phyloP scores from a whole-genome alignment of 2,797 vertebrate species.

The Lacerta bilineata region DNA sequence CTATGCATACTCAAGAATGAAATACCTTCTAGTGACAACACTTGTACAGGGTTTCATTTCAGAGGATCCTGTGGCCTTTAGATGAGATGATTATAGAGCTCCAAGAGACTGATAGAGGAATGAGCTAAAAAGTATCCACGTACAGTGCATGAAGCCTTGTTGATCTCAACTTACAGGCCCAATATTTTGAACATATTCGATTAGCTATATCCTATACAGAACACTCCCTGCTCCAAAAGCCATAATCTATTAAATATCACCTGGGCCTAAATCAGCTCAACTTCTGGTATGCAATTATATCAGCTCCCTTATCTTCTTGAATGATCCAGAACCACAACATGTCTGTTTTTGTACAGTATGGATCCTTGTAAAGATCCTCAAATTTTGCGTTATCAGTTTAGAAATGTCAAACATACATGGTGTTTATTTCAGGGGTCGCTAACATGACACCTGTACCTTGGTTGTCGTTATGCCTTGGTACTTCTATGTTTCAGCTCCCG shows the following conservation, averaged over 20 bases:
- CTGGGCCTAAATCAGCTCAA: neutral
- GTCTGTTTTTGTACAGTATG: neutral
- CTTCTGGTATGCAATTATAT: neutral
- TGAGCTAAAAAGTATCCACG: neutral
- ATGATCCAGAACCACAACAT: neutral
- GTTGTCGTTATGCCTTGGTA: too few relatives aligned
- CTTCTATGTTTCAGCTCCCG: too few relatives aligned
- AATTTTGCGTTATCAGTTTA: neutral
- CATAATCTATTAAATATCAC: neutral
- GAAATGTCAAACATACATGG: neutral
- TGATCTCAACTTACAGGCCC: neutral
- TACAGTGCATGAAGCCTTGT: neutral
- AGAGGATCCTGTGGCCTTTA: neutral
- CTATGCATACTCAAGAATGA: neutral
- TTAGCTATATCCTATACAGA: neutral
- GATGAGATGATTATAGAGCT: neutral
- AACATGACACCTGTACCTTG: too few relatives aligned
- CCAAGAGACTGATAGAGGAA: neutral
- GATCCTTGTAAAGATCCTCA: neutral
- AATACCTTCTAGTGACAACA: neutral
- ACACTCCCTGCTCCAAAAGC: neutral
- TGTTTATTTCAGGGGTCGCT: too few relatives aligned
- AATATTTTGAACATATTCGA: neutral
- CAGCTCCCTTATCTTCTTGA: neutral
- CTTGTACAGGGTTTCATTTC: neutral